Percentiles rank a stretch among this genome's conserved stretches.
Evolutionary conservation across 2,113 vertebrate species (phyloP).

Genomic region (Amblyopsis rosae): DNA sequence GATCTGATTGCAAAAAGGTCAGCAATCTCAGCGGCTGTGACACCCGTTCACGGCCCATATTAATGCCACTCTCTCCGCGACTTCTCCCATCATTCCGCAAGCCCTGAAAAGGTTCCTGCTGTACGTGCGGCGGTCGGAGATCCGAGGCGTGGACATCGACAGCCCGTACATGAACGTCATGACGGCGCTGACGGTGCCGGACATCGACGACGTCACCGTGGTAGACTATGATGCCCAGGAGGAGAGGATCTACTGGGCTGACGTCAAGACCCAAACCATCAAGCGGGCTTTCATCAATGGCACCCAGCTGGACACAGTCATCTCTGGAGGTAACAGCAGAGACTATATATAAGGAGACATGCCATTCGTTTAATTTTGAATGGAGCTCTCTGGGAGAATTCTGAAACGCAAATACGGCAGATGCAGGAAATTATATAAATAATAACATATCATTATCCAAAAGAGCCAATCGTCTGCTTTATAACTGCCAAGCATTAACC

Average conservation of each 20-base stretch:
- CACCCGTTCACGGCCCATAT: not conserved
- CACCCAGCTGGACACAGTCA: constrained; percentile 92
- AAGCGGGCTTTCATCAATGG: constrained; percentile 96
- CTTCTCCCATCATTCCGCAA: constrained; percentile 59
- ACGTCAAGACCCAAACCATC: constrained; percentile 96
- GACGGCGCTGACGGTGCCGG: constrained; percentile 94
- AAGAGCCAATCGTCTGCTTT: no score
- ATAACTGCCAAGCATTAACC: no score
- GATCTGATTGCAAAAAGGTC: constrained; percentile 9
- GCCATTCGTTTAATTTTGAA: no score
- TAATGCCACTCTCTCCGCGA: not conserved
- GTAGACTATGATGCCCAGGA: constrained; percentile 93
- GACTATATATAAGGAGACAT: not conserved
- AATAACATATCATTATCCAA: no score
- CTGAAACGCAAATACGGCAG: no score
- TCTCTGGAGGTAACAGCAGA: constrained; percentile 85
- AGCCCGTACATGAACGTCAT: constrained; percentile 98
- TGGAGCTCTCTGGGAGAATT: no score
- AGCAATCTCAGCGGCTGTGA: not conserved
- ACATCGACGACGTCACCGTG: constrained; percentile 96
- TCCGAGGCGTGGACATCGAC: constrained; percentile 95
- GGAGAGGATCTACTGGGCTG: constrained; percentile 96
- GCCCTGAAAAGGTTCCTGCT: constrained; percentile 93
- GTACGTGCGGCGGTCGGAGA: constrained; percentile 92
- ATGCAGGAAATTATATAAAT: no score